A percentile compares a stretch with the other conserved stretches of the same genome.
Conservation (phyloP, 2,797 vertebrate genomes). For the Coreius guichenoti region DNA sequence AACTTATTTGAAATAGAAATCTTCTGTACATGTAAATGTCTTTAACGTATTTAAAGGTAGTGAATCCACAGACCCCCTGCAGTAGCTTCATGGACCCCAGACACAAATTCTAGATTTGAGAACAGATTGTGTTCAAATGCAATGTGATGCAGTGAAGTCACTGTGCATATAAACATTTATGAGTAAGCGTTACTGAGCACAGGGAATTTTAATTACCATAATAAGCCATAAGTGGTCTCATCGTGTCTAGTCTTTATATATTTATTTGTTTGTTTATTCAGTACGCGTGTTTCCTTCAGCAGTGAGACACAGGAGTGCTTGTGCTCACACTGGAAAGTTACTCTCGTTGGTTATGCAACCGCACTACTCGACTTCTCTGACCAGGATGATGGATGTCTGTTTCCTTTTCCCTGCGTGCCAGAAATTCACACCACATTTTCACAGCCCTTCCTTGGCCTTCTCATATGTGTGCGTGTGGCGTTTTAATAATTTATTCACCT, state of each 20-base stretch:
- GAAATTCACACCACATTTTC: constrained; percentile 37
- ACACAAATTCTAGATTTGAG: not conserved
- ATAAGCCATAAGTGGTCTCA: not conserved
- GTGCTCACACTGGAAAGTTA: constrained; percentile 62
- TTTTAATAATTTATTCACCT: constrained; percentile 29
- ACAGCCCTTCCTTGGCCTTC: not conserved
- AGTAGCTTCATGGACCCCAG: no score
- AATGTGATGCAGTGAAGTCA: not conserved
- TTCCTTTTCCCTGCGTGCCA: constrained; percentile 49
- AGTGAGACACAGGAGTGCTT: constrained; percentile 57
- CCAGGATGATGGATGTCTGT: constrained; percentile 66
- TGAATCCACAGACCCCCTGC: no score
- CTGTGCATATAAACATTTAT: not conserved
- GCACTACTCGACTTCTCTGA: constrained; percentile 56
- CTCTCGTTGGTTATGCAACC: constrained; percentile 63
- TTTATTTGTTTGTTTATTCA: constrained; percentile 8
- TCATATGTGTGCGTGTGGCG: not conserved
- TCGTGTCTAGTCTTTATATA: not conserved
- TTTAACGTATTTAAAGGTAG: no score
- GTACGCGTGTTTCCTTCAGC: not conserved
- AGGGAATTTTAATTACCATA: not conserved
- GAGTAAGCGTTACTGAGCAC: not conserved
- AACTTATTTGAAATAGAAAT: not conserved
- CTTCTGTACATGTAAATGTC: not conserved
- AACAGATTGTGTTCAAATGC: not conserved